Conservation (phyloP, 2,113 vertebrate species). For the Nycticryphes semicollaris region DNA sequence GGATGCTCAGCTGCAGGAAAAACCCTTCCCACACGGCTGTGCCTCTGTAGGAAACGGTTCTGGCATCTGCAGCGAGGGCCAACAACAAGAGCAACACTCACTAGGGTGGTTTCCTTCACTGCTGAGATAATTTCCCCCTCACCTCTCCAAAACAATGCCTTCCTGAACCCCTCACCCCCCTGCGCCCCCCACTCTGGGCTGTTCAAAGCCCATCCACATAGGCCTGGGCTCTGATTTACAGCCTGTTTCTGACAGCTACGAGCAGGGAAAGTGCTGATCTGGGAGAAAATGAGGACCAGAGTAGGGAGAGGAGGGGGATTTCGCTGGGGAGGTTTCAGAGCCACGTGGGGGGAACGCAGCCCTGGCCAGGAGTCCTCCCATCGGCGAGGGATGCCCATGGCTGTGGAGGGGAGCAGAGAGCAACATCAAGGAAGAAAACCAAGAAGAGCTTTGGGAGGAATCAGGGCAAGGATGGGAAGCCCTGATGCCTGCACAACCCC, state of each 20-base stretch:
- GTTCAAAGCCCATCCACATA: not conserved
- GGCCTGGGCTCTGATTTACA: constrained; percentile 18
- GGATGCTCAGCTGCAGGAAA: not conserved
- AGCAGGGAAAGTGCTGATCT: not conserved
- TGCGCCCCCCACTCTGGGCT: not conserved
- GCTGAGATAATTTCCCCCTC: not conserved
- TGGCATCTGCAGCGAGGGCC: not conserved
- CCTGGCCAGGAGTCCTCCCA: not conserved
- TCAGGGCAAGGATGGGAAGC: accelerated
- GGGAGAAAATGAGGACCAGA: not conserved
- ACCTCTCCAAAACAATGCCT: not conserved
- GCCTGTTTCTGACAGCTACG: not conserved
- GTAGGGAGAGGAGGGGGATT: not conserved
- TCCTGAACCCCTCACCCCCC: not conserved
- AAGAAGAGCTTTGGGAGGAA: not conserved
- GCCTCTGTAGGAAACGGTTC: accelerated
- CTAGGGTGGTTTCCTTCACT: not conserved
- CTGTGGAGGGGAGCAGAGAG: accelerated
- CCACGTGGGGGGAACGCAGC: accelerated
- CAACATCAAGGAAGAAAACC: not conserved
- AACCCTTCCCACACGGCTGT: accelerated
- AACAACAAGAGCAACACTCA: not conserved
- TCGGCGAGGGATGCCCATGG: accelerated
- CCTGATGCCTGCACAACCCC: not conserved
- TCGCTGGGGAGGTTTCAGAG: not conserved